Conservation (phyloP, 1,140 invertebrate species). For the Pentalonia nigronervosa region DNA sequence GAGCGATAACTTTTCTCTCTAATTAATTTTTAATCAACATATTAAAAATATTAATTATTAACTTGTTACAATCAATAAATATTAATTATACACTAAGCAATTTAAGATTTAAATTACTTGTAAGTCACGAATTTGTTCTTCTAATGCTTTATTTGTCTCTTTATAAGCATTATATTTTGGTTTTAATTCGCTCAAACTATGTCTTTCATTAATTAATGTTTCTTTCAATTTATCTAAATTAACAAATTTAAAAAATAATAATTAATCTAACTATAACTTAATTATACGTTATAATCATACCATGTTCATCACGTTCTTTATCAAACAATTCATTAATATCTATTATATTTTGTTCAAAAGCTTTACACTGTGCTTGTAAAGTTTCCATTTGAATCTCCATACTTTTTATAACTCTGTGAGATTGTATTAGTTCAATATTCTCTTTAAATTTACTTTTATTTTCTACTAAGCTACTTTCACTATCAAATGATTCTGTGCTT, state of each 20-base stretch:
- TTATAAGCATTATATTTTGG: slow-evolving; percentile 25
- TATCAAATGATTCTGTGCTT: slow-evolving; percentile 54
- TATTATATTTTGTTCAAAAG: slow-evolving; percentile 33
- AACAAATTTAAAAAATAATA: background rate
- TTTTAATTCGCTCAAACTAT: slow-evolving; percentile 32
- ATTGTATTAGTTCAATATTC: slow-evolving; percentile 55
- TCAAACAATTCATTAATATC: slow-evolving; percentile 29
- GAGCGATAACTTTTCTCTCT: slow-evolving; percentile 46
- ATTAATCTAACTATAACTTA: background rate
- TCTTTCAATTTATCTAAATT: slow-evolving; percentile 37
- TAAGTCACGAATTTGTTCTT: slow-evolving; percentile 56
- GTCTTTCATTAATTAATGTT: slow-evolving; percentile 16
- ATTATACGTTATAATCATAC: background rate
- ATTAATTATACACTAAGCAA: background rate
- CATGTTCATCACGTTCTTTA: slow-evolving; percentile 35
- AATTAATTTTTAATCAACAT: background rate
- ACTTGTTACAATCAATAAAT: background rate
- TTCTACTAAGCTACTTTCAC: slow-evolving; percentile 36
- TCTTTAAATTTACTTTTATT: slow-evolving; percentile 56
- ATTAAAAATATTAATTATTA: background rate
- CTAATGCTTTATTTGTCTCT: slow-evolving; percentile 49
- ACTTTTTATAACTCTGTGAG: slow-evolving; percentile 46
- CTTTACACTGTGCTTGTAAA: slow-evolving; percentile 46
- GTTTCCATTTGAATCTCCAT: slow-evolving; percentile 52
- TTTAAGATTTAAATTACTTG: slow-evolving; percentile 33